Evolutionary conservation across 2,888 invertebrate species (phyloP).

Genomic region (Lysandra coridon): DNA sequence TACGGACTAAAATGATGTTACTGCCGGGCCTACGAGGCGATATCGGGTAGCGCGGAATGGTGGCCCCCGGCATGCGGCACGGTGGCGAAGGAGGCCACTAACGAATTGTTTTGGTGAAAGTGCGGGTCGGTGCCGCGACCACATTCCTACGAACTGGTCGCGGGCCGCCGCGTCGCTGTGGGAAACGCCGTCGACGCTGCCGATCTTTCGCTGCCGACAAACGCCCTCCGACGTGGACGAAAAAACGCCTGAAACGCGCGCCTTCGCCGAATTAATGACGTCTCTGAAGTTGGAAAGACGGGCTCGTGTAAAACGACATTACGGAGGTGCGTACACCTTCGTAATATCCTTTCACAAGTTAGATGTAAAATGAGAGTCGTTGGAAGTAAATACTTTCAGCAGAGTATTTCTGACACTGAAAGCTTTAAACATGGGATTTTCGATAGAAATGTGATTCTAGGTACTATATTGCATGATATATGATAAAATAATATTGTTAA

Average conservation of each 20-base stretch:
- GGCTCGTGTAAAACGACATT: slow-evolving; percentile 16
- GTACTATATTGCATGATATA: too few relatives aligned
- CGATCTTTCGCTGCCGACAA: slow-evolving; percentile 57
- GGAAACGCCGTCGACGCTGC: slow-evolving; percentile 76
- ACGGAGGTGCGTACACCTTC: background rate
- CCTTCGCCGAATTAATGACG: background rate
- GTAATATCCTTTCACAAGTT: too few relatives aligned
- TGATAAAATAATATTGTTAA: background rate
- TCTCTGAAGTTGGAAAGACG: slow-evolving; percentile 20
- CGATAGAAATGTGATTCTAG: too few relatives aligned
- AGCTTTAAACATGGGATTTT: background rate
- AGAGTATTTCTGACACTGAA: background rate
- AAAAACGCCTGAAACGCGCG: slow-evolving; percentile 21
- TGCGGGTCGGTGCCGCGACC: slow-evolving; percentile 78
- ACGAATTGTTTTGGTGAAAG: slow-evolving; percentile 82
- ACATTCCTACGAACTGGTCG: slow-evolving; percentile 80
- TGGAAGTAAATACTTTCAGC: background rate
- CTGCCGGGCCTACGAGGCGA: slow-evolving; percentile 23
- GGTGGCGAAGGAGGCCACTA: slow-evolving; percentile 78
- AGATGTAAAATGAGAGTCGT: background rate
- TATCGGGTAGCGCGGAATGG: slow-evolving; percentile 56
- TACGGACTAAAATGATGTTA: slow-evolving; percentile 23
- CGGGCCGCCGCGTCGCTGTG: slow-evolving; percentile 73
- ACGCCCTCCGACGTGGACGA: slow-evolving; percentile 37
- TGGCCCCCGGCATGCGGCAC: slow-evolving; percentile 61